Evolutionary conservation across 2,113 vertebrate genomes (phyloP).

Genomic region (Rafetus swinhoei): DNA sequence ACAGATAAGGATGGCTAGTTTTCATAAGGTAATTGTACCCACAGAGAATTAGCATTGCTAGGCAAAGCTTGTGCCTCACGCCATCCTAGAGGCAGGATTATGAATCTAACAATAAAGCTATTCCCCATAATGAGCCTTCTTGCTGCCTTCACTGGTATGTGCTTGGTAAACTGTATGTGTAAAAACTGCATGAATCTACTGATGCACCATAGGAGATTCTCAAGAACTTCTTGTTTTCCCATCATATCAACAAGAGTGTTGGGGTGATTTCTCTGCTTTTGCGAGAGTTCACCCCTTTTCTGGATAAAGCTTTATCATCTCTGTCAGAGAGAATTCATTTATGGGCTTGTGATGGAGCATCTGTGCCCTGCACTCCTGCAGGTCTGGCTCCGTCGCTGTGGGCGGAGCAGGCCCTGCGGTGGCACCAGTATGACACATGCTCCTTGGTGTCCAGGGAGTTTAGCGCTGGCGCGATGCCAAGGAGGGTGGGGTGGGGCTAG

Average conservation of each 20-base stretch:
- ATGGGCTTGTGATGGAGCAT: background rate
- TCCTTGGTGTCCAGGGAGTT: too few species aligned
- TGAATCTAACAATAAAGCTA: conserved; percentile 26
- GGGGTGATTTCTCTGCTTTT: conserved; percentile 13
- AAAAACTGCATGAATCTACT: background rate
- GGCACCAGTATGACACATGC: too few species aligned
- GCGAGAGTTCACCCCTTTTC: conserved; percentile 23
- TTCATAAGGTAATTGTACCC: conserved; percentile 45
- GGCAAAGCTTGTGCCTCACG: conserved; percentile 19
- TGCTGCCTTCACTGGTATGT: background rate
- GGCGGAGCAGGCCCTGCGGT: too few species aligned
- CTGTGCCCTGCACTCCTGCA: too few species aligned
- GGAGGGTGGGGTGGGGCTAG: too few species aligned
- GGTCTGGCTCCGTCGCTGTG: too few species aligned
- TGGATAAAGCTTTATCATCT: conserved; percentile 34
- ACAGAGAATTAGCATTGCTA: conserved; percentile 1
- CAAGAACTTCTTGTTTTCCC: conserved; percentile 21
- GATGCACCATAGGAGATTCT: conserved; percentile 28
- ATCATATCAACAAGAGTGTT: background rate
- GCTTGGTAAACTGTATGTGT: conserved; percentile 32
- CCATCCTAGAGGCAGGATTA: conserved; percentile 54
- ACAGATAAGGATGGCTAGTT: background rate
- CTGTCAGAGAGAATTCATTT: conserved; percentile 22
- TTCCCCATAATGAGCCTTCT: conserved; percentile 23
- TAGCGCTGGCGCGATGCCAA: too few species aligned